These are phyloP conservation scores for Daubentonia madagascariensis DNA, from an alignment of 2,113 vertebrate species.

Conservation along the genomic window DNA sequence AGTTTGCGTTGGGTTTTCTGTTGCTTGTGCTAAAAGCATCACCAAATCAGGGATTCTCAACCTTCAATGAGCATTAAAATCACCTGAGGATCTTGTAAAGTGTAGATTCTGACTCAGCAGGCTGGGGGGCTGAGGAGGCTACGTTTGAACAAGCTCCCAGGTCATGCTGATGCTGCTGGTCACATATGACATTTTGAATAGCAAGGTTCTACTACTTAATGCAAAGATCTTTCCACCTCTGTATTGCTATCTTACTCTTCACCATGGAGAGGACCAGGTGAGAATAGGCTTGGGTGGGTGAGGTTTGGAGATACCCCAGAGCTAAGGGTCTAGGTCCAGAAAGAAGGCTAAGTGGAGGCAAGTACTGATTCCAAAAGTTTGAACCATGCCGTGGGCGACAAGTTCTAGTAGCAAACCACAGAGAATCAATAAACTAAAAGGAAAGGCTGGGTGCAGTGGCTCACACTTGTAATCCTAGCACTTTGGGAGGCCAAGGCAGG, in stretches of 20 bases:
- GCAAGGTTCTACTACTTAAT: not conserved
- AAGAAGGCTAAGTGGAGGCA: not conserved
- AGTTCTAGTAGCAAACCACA: not conserved
- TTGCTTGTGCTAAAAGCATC: not conserved
- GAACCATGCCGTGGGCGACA: not conserved
- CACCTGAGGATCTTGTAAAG: not conserved
- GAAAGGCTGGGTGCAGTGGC: not conserved
- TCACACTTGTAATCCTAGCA: no score
- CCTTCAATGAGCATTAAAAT: not conserved
- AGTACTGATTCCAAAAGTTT: not conserved
- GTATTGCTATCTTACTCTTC: not conserved
- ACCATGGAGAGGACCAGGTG: not conserved
- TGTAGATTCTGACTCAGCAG: not conserved
- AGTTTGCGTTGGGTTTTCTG: not conserved
- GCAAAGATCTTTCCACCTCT: not conserved
- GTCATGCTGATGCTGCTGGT: not conserved
- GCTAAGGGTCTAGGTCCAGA: not conserved
- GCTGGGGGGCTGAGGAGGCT: not conserved
- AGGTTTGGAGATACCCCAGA: not conserved
- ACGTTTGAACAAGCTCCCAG: not conserved
- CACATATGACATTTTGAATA: not conserved
- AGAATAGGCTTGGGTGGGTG: not conserved
- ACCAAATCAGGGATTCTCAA: not conserved
- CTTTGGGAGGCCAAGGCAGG: no score
- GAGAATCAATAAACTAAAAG: not conserved